Evolutionary conservation across 2,797 vertebrate species (phyloP), one percentile per base, ranked within the genome.

Genomic region (Lutjanus campechanus): DNA sequence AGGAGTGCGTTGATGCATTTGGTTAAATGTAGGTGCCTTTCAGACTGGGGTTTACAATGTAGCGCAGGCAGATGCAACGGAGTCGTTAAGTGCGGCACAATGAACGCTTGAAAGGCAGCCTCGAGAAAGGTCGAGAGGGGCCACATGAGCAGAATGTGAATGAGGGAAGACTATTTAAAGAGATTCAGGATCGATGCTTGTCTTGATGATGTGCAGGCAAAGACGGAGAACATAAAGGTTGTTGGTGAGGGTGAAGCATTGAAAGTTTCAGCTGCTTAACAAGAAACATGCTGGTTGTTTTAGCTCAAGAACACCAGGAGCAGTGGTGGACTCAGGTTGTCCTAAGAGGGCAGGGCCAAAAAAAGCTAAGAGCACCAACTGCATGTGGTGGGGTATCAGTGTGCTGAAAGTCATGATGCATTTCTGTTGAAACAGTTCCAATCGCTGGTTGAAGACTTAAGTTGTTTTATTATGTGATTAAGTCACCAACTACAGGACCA

Each of bases 61-160:
- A 81, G 66, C 16, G 43, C 66, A 22, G 81, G 86, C 69, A 78
- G 73, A 83, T 77, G 73, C 85, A 47, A 58, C 22, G 2, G 56
- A 88, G 83, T 78, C 51, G 73, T 88, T 89, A 90, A 90, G 75
- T 64, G 86, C 36, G 2, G 53, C 36, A 82, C 80, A 83, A 91
- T 86, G 85, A 86, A 73, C 60, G 74, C 76, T 80, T 77, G 74
- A 86, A 83, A 87, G 84, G 82, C 86, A 71, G 85, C 77, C 73
- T 80, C 8, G 67, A 80, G 90, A 89, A 91, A 93, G 91, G 90
- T 90, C 79, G 72, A 81, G 85, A 62, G 81, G 29, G 71, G 77
- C 74, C 49, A 13, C 81, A 50, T 29, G 88, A 79, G 71, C 22
- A 59, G 89, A 91, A 91, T 91, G 73, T 8, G 78, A 93, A 91